phyloP scores from a whole-genome alignment of 1,140 invertebrate genomes.

The Drosophila nebulosa region DNA sequence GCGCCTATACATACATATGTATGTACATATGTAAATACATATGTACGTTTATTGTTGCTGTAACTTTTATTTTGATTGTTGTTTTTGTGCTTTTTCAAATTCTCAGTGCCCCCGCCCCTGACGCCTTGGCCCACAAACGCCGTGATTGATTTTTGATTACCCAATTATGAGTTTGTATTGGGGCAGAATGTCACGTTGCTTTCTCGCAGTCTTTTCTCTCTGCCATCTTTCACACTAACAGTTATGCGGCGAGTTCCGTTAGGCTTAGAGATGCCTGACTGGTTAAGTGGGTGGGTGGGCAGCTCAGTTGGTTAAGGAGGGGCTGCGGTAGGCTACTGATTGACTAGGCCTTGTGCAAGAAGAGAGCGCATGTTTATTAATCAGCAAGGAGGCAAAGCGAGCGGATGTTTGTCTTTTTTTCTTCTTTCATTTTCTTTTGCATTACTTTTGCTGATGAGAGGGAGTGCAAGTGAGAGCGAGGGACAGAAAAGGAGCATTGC shows the following conservation, averaged over 20 bases:
- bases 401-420: conserved; percentile 51
- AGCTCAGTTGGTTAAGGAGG: conserved; percentile 2
- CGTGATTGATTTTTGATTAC: conserved; percentile 42
- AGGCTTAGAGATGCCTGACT: conserved; percentile 38
- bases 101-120: neutral
- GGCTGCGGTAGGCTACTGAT: conserved; percentile 48
- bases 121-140: conserved; percentile 19
- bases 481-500: conserved; percentile 27
- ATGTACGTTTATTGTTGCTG: neutral
- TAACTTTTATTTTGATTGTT: neutral
- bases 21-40: neutral
- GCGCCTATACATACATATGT: conserved; percentile 21
- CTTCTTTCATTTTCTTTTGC: conserved; percentile 38
- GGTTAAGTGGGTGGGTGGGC: conserved; percentile 40
- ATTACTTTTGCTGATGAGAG: conserved; percentile 46
- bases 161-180: conserved; percentile 31
- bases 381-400: conserved; percentile 50
- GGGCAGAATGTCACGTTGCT: conserved; percentile 28
- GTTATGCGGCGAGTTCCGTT: conserved; percentile 41
- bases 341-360: conserved; percentile 60
- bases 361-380: conserved; percentile 77
- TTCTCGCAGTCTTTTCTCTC: conserved; percentile 4
- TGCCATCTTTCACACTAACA: conserved; percentile 15
- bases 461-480: conserved; percentile 10
- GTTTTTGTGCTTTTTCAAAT: neutral